A percentile compares a stretch with the other conserved stretches of the same genome.
These are phyloP conservation scores for Molossus molossus DNA, from an alignment of 2,797 vertebrate genomes.

Conservation along the genomic window DNA sequence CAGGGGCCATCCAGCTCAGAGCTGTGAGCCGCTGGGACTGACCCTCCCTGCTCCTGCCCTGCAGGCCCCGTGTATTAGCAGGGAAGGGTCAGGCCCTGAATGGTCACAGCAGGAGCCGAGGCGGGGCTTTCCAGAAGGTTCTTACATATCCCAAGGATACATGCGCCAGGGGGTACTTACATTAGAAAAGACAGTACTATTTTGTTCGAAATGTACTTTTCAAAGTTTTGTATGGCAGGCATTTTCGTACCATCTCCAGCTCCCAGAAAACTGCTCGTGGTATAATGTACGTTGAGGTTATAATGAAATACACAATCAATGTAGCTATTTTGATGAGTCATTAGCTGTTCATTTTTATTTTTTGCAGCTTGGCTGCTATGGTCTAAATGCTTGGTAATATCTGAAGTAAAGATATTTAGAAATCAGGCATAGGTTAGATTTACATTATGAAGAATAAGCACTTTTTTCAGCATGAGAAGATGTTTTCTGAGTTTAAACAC, in stretches of 20 bases:
- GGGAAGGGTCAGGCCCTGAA: not conserved
- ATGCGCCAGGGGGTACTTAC: not conserved
- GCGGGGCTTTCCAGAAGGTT: not conserved
- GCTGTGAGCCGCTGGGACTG: fast-evolving
- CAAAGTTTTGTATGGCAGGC: not conserved
- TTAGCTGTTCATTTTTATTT: not conserved
- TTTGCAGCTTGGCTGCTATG: not conserved
- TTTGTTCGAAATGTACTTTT: not conserved
- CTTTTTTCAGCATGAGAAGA: not conserved
- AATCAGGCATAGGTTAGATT: not conserved
- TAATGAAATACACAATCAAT: not conserved
- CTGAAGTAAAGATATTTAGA: not conserved
- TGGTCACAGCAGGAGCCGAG: not conserved
- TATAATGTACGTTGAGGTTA: not conserved
- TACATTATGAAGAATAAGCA: not conserved
- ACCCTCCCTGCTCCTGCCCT: fast-evolving
- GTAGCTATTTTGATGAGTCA: conserved; percentile 10
- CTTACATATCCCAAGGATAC: not conserved
- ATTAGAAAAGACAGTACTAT: not conserved
- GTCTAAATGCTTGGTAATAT: not conserved
- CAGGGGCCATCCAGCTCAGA: not conserved
- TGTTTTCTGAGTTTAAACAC: not conserved
- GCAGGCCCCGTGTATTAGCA: fast-evolving
- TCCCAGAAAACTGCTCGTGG: not conserved
- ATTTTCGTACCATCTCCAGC: not conserved